Conservation (phyloP, 1,140 invertebrate genomes). For the Tetramorium alpestre region DNA sequence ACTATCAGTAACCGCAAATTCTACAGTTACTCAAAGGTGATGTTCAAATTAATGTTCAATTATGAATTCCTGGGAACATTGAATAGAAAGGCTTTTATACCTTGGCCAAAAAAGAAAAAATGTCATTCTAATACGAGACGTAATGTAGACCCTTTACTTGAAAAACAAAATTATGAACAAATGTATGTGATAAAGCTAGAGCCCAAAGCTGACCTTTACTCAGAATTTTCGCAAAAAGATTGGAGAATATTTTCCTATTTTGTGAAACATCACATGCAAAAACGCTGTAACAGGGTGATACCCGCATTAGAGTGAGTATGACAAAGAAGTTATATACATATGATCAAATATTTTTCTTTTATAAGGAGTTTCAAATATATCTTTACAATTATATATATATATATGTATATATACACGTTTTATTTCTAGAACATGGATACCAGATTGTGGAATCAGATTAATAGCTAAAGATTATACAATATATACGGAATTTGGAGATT, state of each 20-base stretch:
- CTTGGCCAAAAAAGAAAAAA: conserved; percentile 44
- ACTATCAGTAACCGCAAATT: neutral
- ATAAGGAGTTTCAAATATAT: neutral
- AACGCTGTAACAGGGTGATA: conserved; percentile 75
- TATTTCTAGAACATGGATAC: conserved; percentile 81
- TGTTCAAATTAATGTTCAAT: conserved; percentile 78
- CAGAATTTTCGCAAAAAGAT: conserved; percentile 60
- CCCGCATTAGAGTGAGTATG: conserved; percentile 82
- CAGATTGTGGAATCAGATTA: conserved; percentile 84
- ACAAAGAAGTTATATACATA: neutral
- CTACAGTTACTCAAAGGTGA: conserved; percentile 53
- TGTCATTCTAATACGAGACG: neutral
- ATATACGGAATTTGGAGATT: conserved; percentile 83
- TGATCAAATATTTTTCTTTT: conserved; percentile 10
- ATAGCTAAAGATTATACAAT: conserved; percentile 82
- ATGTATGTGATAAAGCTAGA: conserved; percentile 77
- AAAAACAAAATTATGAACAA: conserved; percentile 4
- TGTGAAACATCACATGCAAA: conserved; percentile 73
- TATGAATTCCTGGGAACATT: conserved; percentile 72
- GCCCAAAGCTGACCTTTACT: conserved; percentile 72
- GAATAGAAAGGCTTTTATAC: conserved; percentile 74
- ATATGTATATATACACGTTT: neutral
- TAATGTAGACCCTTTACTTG: too few species aligned
- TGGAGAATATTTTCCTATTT: conserved; percentile 82
- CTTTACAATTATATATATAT: neutral